These are phyloP conservation scores for Hypothenemus hampei DNA, from an alignment of 1,140 invertebrate genomes.

Conservation along the genomic window DNA sequence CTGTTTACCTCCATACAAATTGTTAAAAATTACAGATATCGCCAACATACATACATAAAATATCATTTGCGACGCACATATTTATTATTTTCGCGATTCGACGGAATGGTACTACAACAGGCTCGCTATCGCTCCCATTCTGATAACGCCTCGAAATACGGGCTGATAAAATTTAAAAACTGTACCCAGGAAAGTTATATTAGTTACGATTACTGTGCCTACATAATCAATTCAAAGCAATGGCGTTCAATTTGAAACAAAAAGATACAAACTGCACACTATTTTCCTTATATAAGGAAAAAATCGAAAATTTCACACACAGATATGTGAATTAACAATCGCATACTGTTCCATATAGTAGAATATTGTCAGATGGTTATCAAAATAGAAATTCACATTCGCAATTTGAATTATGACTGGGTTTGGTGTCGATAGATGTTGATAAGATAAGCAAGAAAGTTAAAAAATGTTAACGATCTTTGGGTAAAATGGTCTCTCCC, in stretches of 20 bases:
- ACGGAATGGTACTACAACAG: background rate
- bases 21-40: conserved; percentile 1
- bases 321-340: no score
- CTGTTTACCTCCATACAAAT: no score
- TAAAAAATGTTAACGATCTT: conserved; percentile 6
- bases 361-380: no score
- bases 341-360: no score
- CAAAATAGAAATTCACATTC: no score
- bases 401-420: background rate
- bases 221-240: background rate
- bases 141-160: conserved; percentile 1
- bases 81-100: background rate
- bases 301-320: no score
- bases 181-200: conserved; percentile 2
- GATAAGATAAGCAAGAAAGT: conserved; percentile 1
- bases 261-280: no score
- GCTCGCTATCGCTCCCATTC: background rate
- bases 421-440: conserved; percentile 1
- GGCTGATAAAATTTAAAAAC: conserved; percentile 4
- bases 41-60: background rate
- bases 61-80: conserved; percentile 5
- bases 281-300: no score
- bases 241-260: no score
- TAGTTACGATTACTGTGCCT: background rate
- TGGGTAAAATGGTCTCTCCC: background rate